A percentile compares a stretch with the other conserved stretches of the same genome.
Evolutionary conservation across 2,888 invertebrate species (phyloP).

Genomic region (Ptycholaimellus sp.): DNA sequence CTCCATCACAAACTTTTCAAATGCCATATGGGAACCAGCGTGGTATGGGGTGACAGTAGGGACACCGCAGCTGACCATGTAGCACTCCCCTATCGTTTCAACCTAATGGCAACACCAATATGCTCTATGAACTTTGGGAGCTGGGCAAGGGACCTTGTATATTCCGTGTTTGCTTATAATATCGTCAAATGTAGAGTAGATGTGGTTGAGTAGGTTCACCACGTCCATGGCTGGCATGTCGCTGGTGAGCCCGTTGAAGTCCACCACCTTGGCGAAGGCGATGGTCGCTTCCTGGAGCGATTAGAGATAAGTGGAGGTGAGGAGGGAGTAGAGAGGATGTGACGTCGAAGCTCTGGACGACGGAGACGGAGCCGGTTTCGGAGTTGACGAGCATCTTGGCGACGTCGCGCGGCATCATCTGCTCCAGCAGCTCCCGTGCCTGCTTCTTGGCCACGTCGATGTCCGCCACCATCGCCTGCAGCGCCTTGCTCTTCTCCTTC

Average conservation of each 20-base stretch:
- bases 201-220: slow-evolving; percentile 65
- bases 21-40: too few species aligned
- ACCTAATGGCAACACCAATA: too few species aligned
- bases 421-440: slow-evolving; percentile 76
- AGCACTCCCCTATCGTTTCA: too few species aligned
- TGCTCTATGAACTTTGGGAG: too few species aligned
- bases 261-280: slow-evolving; percentile 70
- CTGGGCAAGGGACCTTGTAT: too few species aligned
- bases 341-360: too few species aligned
- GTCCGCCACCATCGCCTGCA: slow-evolving; percentile 83
- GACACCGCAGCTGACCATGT: too few species aligned
- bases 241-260: slow-evolving; percentile 78
- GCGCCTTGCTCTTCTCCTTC: slow-evolving; percentile 73
- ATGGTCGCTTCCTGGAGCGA: slow-evolving; percentile 87
- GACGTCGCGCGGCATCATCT: slow-evolving; percentile 98
- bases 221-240: slow-evolving; percentile 88
- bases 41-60: too few species aligned
- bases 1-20: too few species aligned
- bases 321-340: slow-evolving; percentile 40
- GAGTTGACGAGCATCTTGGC: too few species aligned
- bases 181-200: slow-evolving; percentile 45
- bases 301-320: slow-evolving; percentile 31
- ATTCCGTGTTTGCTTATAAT: slow-evolving; percentile 73
- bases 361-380: slow-evolving; percentile 74
- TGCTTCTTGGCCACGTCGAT: slow-evolving; percentile 82